Base-by-base conservation (phyloP, 92 coral and sea anemone genomes). In the Chrysogorgia sp. region DNA sequence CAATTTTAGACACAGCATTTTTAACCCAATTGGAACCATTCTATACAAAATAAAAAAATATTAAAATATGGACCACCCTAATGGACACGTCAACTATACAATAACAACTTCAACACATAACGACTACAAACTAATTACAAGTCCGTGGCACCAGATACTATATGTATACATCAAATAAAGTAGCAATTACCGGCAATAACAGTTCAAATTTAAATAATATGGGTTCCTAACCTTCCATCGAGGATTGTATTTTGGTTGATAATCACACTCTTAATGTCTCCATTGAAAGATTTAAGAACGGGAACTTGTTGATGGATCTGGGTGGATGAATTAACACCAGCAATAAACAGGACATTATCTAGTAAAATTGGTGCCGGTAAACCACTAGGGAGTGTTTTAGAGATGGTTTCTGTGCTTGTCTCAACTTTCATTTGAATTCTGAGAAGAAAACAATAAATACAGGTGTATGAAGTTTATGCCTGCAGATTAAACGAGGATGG, bases 321-420 rank as follows among this genome's bases (percentile, higher is more conserved):
- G 32, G 48, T 55, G 29, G 83, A 15, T 2, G 88, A 61, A 59
- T 83, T 82, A 17, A 91, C 55, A 2, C 92, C 97, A 34, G 93
- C 98, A 26, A 94, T 77, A 74, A 79, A 91, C 33, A 94, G 61
- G 63, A 82, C 86, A n/a, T 91, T 88, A 61, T 83, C 85, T 47
- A 94, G 90, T 13, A 67, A 81, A 21, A 89, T 77, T 25, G 96
- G 88, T 14, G 94, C 88, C 29, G 77, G 67, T 10, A 61, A 62
- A 47, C 50, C 81, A 17, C 89, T 90, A 29, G 79, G 60, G 4
- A 65, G 66, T 29, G 58, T 71, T 48, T 72, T 82, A n/a, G 82
- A 48, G 24, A 84, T 28, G 24, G 50, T 29, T 12, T 72, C 59
- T 33, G 81, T 30, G 33, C 82, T 89, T 41, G 78, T 58, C 34